Evolutionary conservation across 2,797 vertebrate genomes (phyloP), one percentile per base, ranked within the genome.

Genomic region (Sebastes dallii): DNA sequence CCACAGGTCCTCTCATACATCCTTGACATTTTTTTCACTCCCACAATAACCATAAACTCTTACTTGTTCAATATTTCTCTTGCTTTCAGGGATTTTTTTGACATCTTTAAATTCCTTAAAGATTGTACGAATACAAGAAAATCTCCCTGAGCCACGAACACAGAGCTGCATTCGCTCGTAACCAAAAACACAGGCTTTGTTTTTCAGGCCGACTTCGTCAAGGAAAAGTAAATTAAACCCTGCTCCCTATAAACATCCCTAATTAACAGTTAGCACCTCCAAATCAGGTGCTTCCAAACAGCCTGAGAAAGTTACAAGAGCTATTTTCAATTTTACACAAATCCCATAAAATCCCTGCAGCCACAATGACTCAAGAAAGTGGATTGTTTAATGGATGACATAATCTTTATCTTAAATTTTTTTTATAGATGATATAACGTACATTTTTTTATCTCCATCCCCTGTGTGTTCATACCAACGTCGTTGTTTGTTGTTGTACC

Each of bases 221-320:
- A 59, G 88, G 88, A 91, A 92, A 92, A 90, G 65, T 86, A 86
- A 93, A 91, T 88, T 36, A 76, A 88, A 72, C 65, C 66, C 82
- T 72, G 56, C 25, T 80, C 46, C 46, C 69, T 42, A 76, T 91
- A 90, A 92, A 87, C 70, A 58, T 82, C 60, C 25, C 60, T 81
- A 81, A 91, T 89, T 65, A 88, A 79, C 80, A 65, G 80, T 76
- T 78, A 59, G 64, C 76, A 75, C 84, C 79, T 73, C 72, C 1
- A 24, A 87, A 89, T 87, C 52, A 71, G 71, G 75, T 62, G 83
- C 89, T 81, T 86, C 80, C 83, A 83, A 25, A 81, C 66, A 73
- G 65, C 72, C 65, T 24, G 73, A 62, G 55, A 77, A 85, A 74
- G 75, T 83, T 91, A 89, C 84, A 66, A 86, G 87, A 77, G 77